A percentile compares a stretch with the other conserved stretches of the same genome.
Evolutionary conservation across 1,140 invertebrate genomes (phyloP).

Genomic region (Holcopasites calliopsidis): DNA sequence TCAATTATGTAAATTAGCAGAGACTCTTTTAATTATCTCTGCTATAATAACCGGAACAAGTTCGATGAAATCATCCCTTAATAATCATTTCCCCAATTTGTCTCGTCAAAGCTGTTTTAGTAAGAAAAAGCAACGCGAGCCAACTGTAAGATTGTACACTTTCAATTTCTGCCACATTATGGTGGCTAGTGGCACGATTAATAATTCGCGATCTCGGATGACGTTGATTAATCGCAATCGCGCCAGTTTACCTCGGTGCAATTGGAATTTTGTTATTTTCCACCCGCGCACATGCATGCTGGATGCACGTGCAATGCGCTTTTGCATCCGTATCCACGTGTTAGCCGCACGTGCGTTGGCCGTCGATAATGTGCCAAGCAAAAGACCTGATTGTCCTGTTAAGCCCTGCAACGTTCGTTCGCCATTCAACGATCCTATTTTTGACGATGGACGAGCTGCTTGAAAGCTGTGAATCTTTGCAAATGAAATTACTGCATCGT

Average conservation of each 20-base stretch:
- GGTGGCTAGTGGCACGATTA: neutral
- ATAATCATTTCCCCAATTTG: no score
- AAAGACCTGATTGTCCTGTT: constrained; percentile 47
- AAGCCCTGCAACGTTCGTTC: neutral
- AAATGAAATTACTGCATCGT: no score
- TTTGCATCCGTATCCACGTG: constrained; percentile 40
- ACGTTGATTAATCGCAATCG: constrained; percentile 34
- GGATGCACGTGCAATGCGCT: constrained; percentile 11
- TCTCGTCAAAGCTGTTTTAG: no score
- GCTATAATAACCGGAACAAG: no score
- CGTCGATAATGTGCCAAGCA: constrained; percentile 35
- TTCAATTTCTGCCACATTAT: neutral
- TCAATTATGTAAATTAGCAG: no score
- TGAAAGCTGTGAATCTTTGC: no score
- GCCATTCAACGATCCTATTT: neutral
- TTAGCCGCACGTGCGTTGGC: constrained; percentile 28
- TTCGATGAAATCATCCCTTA: no score
- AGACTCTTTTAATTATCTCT: no score
- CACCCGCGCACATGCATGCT: constrained; percentile 12
- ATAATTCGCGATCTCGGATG: constrained; percentile 9
- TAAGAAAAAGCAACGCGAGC: neutral
- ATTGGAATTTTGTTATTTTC: neutral
- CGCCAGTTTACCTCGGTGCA: constrained; percentile 11
- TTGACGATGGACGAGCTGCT: neutral
- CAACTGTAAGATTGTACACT: neutral